Evolutionary conservation across 2,888 invertebrate species (phyloP), one percentile per base, ranked within the genome.

Genomic region (Terebella lapidaria): DNA sequence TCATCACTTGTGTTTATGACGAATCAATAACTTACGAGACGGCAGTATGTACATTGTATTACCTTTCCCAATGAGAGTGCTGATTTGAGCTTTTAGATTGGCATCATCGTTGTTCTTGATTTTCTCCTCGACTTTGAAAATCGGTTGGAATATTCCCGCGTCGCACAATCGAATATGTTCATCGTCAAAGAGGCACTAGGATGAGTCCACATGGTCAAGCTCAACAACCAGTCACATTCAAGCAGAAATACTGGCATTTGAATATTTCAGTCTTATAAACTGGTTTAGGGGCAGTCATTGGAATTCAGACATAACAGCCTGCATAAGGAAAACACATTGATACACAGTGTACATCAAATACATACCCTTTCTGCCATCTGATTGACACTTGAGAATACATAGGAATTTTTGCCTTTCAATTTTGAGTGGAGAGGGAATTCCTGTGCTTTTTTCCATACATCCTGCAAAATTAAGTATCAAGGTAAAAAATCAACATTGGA

Each of bases 331-430:
- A n/a, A n/a, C n/a, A n/a, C n/a, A n/a, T n/a, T n/a, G n/a, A n/a
- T n/a, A n/a, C n/a, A n/a, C n/a, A n/a, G n/a, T n/a, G n/a, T n/a
- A n/a, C n/a, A n/a, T n/a, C n/a, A n/a, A n/a, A 35, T n/a, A 35
- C 42, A 15, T 35, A 35, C 42, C 10, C 42, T 10, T 35, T 10
- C 42, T 35, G 42, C 42, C 42, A 35, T 35, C 42, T 35, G 42
- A 22, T 49, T 49, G 49, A 49, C 22, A 24, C 49, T 20, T 15
- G 22, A 10, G 22, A 49, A 49, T 5, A 49, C 18, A 49, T 49
- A 49, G 10, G 49, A 49, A n/a, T 10, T 22, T 24, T 49, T 49
- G 24, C 49, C 24, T 49, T 49, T 49, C 49, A 49, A 49, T n/a
- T 22, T 49, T 15, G 49, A 15, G 22, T 49, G 22, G 10, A 49